A percentile compares a stretch with the other conserved stretches of the same genome.
phyloP scores from a whole-genome alignment of 2,888 invertebrate species.

The Archaeoteleia sp. region DNA sequence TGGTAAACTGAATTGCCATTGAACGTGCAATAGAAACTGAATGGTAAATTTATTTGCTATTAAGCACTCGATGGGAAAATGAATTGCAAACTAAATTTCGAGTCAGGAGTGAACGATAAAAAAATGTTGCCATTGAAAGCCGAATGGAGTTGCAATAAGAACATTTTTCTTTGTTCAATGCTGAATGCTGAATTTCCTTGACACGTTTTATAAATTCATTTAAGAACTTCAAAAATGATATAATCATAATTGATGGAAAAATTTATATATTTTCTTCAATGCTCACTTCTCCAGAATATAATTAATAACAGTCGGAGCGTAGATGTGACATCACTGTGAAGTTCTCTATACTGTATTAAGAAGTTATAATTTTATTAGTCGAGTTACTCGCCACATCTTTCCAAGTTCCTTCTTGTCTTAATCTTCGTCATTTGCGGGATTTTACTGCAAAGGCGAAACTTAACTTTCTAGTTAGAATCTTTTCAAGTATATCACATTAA shows the following conservation, averaged over 20 bases:
- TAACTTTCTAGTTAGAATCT: constrained; percentile 32
- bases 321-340: constrained; percentile 13
- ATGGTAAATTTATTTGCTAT: too few species aligned
- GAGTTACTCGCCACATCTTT: constrained; percentile 31
- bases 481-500: constrained; percentile 33
- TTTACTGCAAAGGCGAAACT: constrained; percentile 37
- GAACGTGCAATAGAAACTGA: too few species aligned
- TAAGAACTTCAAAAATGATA: constrained; percentile 8
- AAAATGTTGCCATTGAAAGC: too few species aligned
- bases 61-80: too few species aligned
- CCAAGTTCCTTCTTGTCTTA: constrained; percentile 40
- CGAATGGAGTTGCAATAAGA: too few species aligned
- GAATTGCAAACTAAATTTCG: too few species aligned
- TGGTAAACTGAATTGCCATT: too few species aligned
- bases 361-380: constrained; percentile 44
- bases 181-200: too few species aligned
- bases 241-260: constrained; percentile 1
- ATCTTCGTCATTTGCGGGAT: constrained; percentile 37
- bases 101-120: too few species aligned
- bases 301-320: constrained; percentile 25
- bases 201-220: too few species aligned
- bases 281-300: constrained; percentile 23
- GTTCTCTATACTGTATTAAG: constrained; percentile 26
- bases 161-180: too few species aligned
- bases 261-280: neutral